Evolutionary conservation across 2,888 invertebrate genomes (phyloP).

Genomic region (Callosobruchus maculatus): DNA sequence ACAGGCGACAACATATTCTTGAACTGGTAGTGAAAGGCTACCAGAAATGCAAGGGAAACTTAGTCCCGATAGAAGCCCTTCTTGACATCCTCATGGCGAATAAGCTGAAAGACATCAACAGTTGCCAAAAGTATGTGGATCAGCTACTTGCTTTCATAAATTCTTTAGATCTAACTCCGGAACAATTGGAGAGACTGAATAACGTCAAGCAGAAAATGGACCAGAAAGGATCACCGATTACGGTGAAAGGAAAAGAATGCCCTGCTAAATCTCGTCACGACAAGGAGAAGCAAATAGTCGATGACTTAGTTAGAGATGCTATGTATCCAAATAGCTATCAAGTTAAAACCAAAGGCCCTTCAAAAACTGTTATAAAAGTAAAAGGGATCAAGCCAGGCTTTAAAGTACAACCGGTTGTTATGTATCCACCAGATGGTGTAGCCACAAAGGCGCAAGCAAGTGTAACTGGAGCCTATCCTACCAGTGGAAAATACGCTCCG

Average conservation of each 20-base stretch:
- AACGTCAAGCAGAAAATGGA: neutral
- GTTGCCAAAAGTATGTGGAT: neutral
- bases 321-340: neutral
- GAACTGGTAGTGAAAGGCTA: slow-evolving; percentile 38
- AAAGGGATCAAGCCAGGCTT: slow-evolving; percentile 18
- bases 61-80: slow-evolving; percentile 41
- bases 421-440: slow-evolving; percentile 8
- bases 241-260: neutral
- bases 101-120: neutral
- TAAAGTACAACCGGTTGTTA: slow-evolving; percentile 9
- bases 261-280: neutral
- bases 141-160: neutral
- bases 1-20: slow-evolving; percentile 56
- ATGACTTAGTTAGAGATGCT: neutral
- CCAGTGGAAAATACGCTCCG: neutral
- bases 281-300: neutral
- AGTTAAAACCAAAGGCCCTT: slow-evolving; percentile 16
- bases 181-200: neutral
- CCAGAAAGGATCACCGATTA: neutral
- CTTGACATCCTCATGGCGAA: slow-evolving; percentile 26
- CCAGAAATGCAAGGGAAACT: slow-evolving; percentile 35
- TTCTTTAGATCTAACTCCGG: neutral
- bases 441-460: slow-evolving; percentile 10
- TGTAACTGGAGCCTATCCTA: slow-evolving; percentile 2
- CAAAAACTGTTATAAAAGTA: slow-evolving; percentile 18